Conservation (phyloP, 2,888 invertebrate species). For the Diloba caeruleocephala region DNA sequence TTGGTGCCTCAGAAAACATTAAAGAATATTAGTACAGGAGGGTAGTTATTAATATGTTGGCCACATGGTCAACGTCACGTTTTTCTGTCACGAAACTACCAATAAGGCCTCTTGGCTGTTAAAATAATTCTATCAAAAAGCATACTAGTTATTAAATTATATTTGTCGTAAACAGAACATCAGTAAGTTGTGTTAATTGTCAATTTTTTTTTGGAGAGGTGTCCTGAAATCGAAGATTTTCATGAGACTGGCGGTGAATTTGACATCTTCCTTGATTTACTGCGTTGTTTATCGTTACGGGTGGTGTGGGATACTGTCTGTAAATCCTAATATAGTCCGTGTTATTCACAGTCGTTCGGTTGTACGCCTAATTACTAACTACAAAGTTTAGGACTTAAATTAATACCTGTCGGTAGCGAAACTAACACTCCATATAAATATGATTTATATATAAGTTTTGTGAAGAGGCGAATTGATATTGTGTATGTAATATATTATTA, state of each 20-base stretch:
- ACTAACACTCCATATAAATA: no score
- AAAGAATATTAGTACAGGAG: conserved; percentile 35
- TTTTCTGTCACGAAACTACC: conserved; percentile 41
- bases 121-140: conserved; percentile 60
- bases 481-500: no score
- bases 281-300: background rate
- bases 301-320: no score
- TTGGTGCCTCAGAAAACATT: conserved; percentile 27
- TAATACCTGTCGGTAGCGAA: no score
- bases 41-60: conserved; percentile 38
- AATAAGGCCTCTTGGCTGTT: conserved; percentile 55
- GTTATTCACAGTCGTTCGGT: background rate
- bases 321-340: no score
- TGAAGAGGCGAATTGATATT: no score
- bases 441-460: no score
- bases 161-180: conserved; percentile 54
- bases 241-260: background rate
- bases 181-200: conserved; percentile 49
- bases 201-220: conserved; percentile 33
- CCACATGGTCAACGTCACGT: conserved; percentile 26
- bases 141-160: conserved; percentile 55
- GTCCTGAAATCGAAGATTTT: conserved; percentile 15
- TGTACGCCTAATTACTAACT: no score
- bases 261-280: background rate
- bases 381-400: no score